Percentiles rank a stretch among this genome's conserved stretches.
These are phyloP conservation scores for Orius insidiosus DNA, from an alignment of 1,140 invertebrate genomes.

Conservation along the genomic window DNA sequence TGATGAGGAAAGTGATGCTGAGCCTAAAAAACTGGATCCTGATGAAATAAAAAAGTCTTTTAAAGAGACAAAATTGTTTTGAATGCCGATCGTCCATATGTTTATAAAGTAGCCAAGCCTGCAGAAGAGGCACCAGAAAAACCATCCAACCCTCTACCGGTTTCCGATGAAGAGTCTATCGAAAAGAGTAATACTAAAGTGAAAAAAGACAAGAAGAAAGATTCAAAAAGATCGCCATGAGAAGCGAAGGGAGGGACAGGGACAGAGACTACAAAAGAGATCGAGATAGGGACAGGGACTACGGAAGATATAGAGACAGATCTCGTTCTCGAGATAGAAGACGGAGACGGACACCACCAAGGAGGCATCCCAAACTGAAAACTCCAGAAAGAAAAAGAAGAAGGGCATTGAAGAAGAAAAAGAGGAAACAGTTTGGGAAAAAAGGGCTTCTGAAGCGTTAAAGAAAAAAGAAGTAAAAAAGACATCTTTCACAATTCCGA, in stretches of 20 bases:
- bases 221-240: constrained; percentile 23
- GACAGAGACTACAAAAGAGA: no score
- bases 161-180: constrained; percentile 28
- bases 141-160: no score
- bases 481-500: constrained; percentile 17
- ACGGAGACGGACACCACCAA: not conserved
- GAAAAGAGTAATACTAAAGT: constrained; percentile 34
- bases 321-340: not conserved
- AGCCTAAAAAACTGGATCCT: constrained; percentile 20
- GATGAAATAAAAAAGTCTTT: not conserved
- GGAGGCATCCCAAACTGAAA: not conserved
- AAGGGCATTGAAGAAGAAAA: constrained; percentile 21
- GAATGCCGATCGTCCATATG: no score
- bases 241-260: constrained; percentile 23
- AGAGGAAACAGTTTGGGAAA: constrained; percentile 26
- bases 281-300: constrained; percentile 23
- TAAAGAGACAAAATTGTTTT: not conserved
- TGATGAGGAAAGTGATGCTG: constrained; percentile 10
- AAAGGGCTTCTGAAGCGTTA: constrained; percentile 23
- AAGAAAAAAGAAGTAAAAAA: constrained; percentile 17
- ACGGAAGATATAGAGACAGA: constrained; percentile 8
- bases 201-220: constrained; percentile 22
- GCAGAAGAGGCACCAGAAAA: no score
- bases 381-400: constrained; percentile 6
- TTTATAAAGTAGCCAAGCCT: no score